Conservation (phyloP, 2,797 vertebrate genomes). For the Takifugu rubripes region DNA sequence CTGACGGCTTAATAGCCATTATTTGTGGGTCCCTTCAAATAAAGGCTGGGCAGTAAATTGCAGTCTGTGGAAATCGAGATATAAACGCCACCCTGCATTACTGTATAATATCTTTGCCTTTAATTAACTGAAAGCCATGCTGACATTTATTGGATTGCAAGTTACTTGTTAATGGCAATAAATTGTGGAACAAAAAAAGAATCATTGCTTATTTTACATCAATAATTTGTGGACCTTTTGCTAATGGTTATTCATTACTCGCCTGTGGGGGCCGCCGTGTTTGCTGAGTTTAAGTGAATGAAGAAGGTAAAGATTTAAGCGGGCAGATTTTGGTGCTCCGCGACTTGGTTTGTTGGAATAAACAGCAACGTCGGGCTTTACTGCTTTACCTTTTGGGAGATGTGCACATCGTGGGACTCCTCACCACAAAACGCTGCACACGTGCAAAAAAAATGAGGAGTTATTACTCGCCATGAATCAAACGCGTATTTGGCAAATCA, state of each 20-base stretch:
- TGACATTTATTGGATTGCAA: constrained; percentile 97
- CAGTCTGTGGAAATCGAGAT: constrained; percentile 91
- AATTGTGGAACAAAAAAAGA: constrained; percentile 84
- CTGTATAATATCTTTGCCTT: constrained; percentile 98
- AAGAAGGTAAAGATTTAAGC: constrained; percentile 73
- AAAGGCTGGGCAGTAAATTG: constrained; percentile 93
- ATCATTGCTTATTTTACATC: constrained; percentile 87
- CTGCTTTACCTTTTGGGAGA: too few species aligned
- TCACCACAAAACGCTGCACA: constrained; percentile 23
- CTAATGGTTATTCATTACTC: constrained; percentile 78
- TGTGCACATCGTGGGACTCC: neutral
- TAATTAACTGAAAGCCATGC: constrained; percentile 99
- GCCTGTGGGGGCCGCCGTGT: constrained; percentile 67
- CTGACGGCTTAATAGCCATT: constrained; percentile 96
- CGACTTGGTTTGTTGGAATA: neutral
- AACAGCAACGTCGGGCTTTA: neutral
- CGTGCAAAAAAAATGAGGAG: too few species aligned
- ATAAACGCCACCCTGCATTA: constrained; percentile 97
- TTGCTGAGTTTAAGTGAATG: constrained; percentile 77
- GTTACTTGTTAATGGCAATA: constrained; percentile 94
- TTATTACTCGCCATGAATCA: constrained; percentile 18
- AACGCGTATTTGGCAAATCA: constrained; percentile 8
- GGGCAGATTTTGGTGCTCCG: constrained; percentile 44
- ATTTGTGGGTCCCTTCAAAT: constrained; percentile 98
- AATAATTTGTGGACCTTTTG: constrained; percentile 81